These are phyloP conservation scores for Brachypteracias leptosomus DNA, from an alignment of 2,113 vertebrate species.

Conservation along the genomic window DNA sequence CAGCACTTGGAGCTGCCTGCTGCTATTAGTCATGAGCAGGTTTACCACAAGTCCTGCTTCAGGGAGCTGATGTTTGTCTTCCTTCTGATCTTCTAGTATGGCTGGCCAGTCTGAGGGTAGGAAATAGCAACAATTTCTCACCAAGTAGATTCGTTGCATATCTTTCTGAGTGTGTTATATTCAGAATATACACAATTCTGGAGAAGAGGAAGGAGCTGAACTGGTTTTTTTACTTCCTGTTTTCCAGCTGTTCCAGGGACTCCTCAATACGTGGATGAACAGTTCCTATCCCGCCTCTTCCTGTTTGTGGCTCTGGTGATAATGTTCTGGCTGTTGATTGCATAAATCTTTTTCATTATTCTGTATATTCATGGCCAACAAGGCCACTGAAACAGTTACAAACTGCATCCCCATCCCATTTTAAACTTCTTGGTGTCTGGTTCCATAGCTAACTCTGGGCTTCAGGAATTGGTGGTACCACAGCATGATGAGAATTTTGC, in stretches of 20 bases:
- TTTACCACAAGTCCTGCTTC: not conserved
- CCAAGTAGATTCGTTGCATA: not conserved
- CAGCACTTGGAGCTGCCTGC: not conserved
- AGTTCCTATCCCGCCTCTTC: slow-evolving; percentile 98
- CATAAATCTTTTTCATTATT: slow-evolving; percentile 73
- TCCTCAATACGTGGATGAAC: slow-evolving; percentile 94
- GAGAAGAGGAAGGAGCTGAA: slow-evolving; percentile 16
- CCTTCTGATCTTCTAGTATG: not conserved
- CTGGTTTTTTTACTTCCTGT: slow-evolving; percentile 25
- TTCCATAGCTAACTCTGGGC: slow-evolving; percentile 43
- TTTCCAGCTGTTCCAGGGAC: slow-evolving; percentile 92
- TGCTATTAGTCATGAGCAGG: not conserved
- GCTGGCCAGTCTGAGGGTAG: not conserved
- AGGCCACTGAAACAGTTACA: slow-evolving; percentile 60
- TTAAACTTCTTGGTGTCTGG: slow-evolving; percentile 60
- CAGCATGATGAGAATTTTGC: slow-evolving; percentile 44
- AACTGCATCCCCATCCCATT: slow-evolving; percentile 47
- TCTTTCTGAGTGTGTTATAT: not conserved
- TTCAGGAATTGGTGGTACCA: slow-evolving; percentile 47
- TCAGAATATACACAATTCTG: not conserved
- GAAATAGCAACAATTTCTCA: not conserved
- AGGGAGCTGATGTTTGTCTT: not conserved
- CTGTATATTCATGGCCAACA: not conserved
- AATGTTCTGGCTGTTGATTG: slow-evolving; percentile 99
- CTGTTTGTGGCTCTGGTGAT: slow-evolving; percentile 96